phyloP scores from a whole-genome alignment of 2,113 vertebrate species.

The Cheirogaleus medius region DNA sequence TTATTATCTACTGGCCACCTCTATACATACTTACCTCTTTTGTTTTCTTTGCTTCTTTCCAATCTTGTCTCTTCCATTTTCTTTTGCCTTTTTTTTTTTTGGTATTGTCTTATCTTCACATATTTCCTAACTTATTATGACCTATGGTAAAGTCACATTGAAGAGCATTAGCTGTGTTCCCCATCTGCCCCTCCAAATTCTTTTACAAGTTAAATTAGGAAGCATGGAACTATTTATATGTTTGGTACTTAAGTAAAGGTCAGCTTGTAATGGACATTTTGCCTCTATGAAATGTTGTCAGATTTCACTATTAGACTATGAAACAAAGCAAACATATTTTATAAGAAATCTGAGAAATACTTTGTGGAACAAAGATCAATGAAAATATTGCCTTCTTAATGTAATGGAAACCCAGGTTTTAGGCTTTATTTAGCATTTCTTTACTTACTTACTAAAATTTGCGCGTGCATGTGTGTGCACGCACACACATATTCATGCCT shows the following conservation, averaged over 20 bases:
- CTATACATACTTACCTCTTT: not conserved
- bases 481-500: not conserved
- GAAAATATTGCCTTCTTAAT: not conserved
- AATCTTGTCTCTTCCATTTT: not conserved
- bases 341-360: slow-evolving; percentile 13
- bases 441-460: not conserved
- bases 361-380: not conserved
- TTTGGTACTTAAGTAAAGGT: slow-evolving; percentile 6
- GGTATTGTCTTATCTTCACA: not conserved
- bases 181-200: not conserved
- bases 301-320: not conserved
- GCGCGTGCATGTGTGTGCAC: too few relatives aligned
- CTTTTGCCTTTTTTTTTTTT: not conserved
- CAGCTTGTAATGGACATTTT: slow-evolving; percentile 28
- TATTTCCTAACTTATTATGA: slow-evolving; percentile 17
- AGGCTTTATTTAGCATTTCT: not conserved
- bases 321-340: not conserved
- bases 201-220: slow-evolving; percentile 43
- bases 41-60: slow-evolving; percentile 36
- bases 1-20: not conserved
- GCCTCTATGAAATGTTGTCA: not conserved
- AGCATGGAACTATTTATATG: not conserved
- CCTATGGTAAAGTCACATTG: not conserved
- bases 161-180: not conserved
- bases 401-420: not conserved